Evolutionary conservation across 2,113 vertebrate genomes (phyloP), one percentile per base, ranked within the genome.

Genomic region (Toxotes jaculatrix): DNA sequence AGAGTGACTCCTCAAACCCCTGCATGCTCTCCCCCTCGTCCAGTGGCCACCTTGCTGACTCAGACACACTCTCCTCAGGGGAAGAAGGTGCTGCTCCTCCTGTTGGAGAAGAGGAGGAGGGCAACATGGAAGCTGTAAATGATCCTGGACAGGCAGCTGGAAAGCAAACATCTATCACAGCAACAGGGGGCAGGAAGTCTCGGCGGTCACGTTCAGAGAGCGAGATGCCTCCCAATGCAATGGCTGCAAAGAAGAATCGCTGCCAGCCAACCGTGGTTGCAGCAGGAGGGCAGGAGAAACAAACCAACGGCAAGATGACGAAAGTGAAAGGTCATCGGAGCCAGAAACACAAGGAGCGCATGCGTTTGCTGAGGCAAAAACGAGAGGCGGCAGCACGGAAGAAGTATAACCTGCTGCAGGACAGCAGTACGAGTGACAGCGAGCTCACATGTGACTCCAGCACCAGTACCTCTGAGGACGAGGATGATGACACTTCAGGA

Each of bases 371-470:
- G 66, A 94, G 98, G 36, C 98, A 99, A 93, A 99, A 99, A 71
- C 92, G 98, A 53, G 98, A 99, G 80, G 98, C 97, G 0, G 98
- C 97, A 27, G 97, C 97, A 13, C 94, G 97, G 64, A 98, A 98
- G 94, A 99, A 99, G 79, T 98, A 99, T 64, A 98, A 97, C 94
- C 94, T 98, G 94, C 96, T 99, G 91, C 98, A 99, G 96, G 97
- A 98, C 96, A 99, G 98, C 96, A 99, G 98, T 93, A 99, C 97
- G 73, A 99, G 98, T 34, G 98, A 99, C 88, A 99, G 98, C 72
- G 98, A 99, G 95, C 96, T 99, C 92, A 99, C 98, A 0, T 98
- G 98, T 83, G 97, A 98, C 93, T 99, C 98, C 45, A 96, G 96
- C 95, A 96, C 96, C 19, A 96, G 97, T 79, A 98, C 98, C 0